A percentile compares a stretch with the other conserved stretches of the same genome.
phyloP scores from a whole-genome alignment of 2,797 vertebrate species.

The Melopsittacus undulatus region DNA sequence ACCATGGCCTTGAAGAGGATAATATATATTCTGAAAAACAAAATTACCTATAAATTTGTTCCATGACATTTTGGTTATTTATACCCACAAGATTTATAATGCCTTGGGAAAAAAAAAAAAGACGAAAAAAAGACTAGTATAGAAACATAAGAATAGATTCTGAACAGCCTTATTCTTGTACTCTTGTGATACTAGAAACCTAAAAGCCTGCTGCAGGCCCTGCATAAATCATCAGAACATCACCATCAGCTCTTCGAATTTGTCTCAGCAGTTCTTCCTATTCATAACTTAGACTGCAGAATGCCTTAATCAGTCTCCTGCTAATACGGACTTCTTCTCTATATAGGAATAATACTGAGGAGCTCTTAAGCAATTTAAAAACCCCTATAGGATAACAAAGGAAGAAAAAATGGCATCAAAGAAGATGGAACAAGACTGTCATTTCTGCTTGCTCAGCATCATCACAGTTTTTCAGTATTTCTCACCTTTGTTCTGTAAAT shows the following conservation, averaged over 20 bases:
- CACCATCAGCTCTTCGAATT: background rate
- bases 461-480: background rate
- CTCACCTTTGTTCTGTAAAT: background rate
- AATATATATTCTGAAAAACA: background rate
- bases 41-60: background rate
- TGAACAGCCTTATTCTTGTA: background rate
- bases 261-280: background rate
- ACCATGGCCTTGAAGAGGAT: background rate
- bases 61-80: background rate
- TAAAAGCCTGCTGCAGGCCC: background rate
- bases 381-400: background rate
- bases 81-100: background rate
- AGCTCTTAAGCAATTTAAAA: background rate
- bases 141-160: background rate
- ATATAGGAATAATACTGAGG: background rate
- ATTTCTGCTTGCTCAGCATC: background rate
- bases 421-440: background rate
- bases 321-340: background rate
- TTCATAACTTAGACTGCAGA: background rate
- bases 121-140: fast-evolving
- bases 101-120: fast-evolving
- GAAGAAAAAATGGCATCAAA: background rate
- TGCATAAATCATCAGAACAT: background rate
- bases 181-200: background rate
- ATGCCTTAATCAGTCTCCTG: conserved; percentile 15